Evolutionary conservation across 2,113 vertebrate genomes (phyloP), one percentile per base, ranked within the genome.

Genomic region (Alosa alosa): DNA sequence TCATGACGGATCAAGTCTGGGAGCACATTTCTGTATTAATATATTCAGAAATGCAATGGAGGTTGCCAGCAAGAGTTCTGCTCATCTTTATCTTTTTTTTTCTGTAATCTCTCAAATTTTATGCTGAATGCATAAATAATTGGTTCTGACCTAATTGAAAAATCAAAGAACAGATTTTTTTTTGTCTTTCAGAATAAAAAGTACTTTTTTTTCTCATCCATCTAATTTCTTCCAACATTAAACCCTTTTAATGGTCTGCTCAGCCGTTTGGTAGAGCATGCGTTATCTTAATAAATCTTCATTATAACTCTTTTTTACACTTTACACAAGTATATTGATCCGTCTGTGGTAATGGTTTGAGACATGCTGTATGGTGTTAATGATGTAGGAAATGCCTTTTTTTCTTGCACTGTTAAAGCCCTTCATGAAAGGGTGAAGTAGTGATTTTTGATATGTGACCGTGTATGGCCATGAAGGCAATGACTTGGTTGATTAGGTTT

Each of bases 401-500:
- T 52, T 52, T 52, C 17, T 15, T 15, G 11, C 15, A 52, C 31
- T 31, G 31, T 31, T 31, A 31, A 31, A 31, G 31, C 31, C 31
- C 31, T 31, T 52, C 50, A 3, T 60, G 18, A 20, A 6, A 60
- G 3, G 18, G 13, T 39, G 13, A 39, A 78, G 72, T 4, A 41
- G 10, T 39, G 72, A 39, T 78, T 5, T 72, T 17, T 78, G 72
- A 78, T 36, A 78, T 36, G 36, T 39, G 31, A 36, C 25, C 13
- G 10, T 78, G 72, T 39, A 78, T 78, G 72, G 36, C 31, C 36
- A 78, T 31, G 64, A 82, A 46, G 85, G 3, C 84, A 55, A 75
- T 68, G 47, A 36, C 13, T 44, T 9, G 83, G 82, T 9, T 85
- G 25, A 81, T 85, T 84, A 85, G 31, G 75, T 83, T 86, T 87